Conservation (phyloP, 2,888 invertebrate genomes). For the Zygaena filipendulae region DNA sequence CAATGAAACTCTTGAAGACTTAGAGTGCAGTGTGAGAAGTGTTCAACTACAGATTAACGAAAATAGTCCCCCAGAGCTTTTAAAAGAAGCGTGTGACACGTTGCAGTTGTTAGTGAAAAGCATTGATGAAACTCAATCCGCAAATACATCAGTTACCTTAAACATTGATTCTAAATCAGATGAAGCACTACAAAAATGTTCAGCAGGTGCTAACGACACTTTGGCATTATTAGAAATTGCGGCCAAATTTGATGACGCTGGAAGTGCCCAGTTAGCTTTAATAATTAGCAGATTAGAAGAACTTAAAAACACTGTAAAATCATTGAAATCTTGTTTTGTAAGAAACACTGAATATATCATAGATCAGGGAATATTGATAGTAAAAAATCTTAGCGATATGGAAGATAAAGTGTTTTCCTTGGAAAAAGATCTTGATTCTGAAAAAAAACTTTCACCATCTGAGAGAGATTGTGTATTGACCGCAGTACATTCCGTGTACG, state of each 20-base stretch:
- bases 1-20: slow-evolving; percentile 58
- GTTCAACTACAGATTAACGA: slow-evolving; percentile 56
- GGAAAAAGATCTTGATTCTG: slow-evolving; percentile 37
- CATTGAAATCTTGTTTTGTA: slow-evolving; percentile 30
- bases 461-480: slow-evolving; percentile 44
- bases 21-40: slow-evolving; percentile 63
- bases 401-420: slow-evolving; percentile 51
- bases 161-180: slow-evolving; percentile 16
- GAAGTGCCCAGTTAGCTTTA: slow-evolving; percentile 20
- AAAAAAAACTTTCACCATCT: slow-evolving; percentile 23
- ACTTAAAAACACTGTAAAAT: slow-evolving; percentile 35
- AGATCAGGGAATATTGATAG: slow-evolving; percentile 46
- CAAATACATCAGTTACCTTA: not conserved
- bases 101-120: slow-evolving; percentile 40
- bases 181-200: slow-evolving; percentile 30
- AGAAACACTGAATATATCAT: slow-evolving; percentile 38
- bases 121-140: slow-evolving; percentile 30
- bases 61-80: slow-evolving; percentile 41
- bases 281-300: slow-evolving; percentile 27
- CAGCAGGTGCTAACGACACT: slow-evolving; percentile 31
- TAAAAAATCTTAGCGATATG: slow-evolving; percentile 43
- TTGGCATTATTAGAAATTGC: slow-evolving; percentile 51
- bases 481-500: slow-evolving; percentile 60
- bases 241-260: slow-evolving; percentile 27
- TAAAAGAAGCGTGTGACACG: slow-evolving; percentile 52